phyloP scores from a whole-genome alignment of 2,888 invertebrate genomes.

The Tiliacea citrago region DNA sequence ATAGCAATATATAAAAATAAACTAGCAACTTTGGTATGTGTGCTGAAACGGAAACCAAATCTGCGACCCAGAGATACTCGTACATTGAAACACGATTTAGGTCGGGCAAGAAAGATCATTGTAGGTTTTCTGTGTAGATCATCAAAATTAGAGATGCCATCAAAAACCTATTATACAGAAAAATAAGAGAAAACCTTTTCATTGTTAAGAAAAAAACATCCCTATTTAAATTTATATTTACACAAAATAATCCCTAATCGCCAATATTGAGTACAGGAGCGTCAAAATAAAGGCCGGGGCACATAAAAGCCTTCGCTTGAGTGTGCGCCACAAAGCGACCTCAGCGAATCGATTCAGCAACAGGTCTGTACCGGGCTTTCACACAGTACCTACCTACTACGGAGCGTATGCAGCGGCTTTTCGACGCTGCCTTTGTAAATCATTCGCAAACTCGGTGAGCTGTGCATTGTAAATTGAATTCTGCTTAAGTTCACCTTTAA shows the following conservation, averaged over 20 bases:
- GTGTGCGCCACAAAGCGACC: constrained; percentile 76
- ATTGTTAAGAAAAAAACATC: neutral
- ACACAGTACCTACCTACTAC: constrained; percentile 54
- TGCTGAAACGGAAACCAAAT: neutral
- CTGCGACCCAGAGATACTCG: neutral
- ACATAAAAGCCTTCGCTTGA: constrained; percentile 69
- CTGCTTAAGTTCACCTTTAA: constrained; percentile 22
- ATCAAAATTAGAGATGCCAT: neutral
- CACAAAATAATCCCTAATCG: constrained; percentile 29
- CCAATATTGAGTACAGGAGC: constrained; percentile 48
- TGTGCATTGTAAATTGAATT: constrained; percentile 47
- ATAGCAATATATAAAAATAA: too few species aligned
- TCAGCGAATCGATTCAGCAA: constrained; percentile 84
- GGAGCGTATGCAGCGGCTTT: constrained; percentile 54
- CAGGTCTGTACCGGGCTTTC: constrained; percentile 77
- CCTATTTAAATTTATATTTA: constrained; percentile 10
- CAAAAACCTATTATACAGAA: constrained; percentile 1
- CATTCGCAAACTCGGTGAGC: constrained; percentile 41
- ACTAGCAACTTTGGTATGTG: neutral
- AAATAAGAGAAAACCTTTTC: neutral
- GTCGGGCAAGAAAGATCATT: neutral
- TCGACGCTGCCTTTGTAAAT: constrained; percentile 58
- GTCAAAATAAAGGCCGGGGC: constrained; percentile 63
- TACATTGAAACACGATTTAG: neutral
- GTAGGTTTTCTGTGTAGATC: neutral